phyloP scores from a whole-genome alignment of 2,797 vertebrate species.

The Cetoscarus ocellatus region DNA sequence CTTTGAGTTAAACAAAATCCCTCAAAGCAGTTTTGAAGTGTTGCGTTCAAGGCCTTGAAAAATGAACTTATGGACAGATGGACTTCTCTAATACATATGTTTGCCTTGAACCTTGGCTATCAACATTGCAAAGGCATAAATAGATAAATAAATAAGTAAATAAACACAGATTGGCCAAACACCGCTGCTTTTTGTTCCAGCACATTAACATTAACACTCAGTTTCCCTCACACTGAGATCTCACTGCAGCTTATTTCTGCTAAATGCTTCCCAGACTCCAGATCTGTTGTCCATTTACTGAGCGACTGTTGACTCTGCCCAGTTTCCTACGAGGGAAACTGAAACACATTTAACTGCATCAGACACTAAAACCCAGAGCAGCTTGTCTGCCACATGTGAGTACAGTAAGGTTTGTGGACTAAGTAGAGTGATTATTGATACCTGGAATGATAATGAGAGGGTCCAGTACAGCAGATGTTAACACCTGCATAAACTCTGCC shows the following conservation, averaged over 20 bases:
- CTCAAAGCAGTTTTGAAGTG: too few species aligned
- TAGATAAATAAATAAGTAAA: too few species aligned
- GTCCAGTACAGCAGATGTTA: conserved; percentile 6
- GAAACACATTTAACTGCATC: conserved; percentile 20
- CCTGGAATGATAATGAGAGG: conserved; percentile 28
- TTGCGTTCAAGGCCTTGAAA: too few species aligned
- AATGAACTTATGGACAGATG: too few species aligned
- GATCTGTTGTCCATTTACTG: conserved; percentile 3
- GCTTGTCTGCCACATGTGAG: not conserved
- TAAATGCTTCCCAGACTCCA: conserved; percentile 33
- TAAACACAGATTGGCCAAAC: too few species aligned
- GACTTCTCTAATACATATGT: too few species aligned
- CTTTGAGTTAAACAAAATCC: too few species aligned
- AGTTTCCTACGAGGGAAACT: conserved; percentile 46
- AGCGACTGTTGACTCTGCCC: conserved; percentile 14
- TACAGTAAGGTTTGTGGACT: not conserved
- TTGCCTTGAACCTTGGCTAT: too few species aligned
- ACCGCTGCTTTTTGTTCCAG: not conserved
- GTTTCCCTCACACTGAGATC: conserved; percentile 5
- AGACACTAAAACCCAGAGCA: not conserved
- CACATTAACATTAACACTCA: not conserved
- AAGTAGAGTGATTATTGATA: conserved; percentile 5
- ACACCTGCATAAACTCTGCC: conserved; percentile 9
- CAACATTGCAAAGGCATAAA: not conserved
- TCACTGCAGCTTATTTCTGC: conserved; percentile 9